Evolutionary conservation across 1,140 invertebrate genomes (phyloP).

Genomic region (Meloidogyne hapla): DNA sequence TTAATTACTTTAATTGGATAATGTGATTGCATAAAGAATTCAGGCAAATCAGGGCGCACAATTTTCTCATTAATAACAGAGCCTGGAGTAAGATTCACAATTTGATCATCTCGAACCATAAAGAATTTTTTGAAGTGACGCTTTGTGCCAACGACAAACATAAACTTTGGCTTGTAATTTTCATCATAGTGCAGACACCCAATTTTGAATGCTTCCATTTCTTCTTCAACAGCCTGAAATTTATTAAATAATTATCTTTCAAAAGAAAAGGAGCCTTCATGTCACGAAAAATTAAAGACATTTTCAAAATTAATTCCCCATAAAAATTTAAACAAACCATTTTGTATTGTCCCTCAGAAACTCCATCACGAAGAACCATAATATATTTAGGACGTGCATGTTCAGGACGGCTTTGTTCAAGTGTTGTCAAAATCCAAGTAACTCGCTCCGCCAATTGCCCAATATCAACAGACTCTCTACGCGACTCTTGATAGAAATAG

Average conservation of each 20-base stretch:
- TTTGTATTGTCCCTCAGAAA: conserved; percentile 41
- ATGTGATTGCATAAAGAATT: conserved; percentile 50
- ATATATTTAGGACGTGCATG: conserved; percentile 33
- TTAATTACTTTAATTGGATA: conserved; percentile 33
- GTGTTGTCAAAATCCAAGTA: conserved; percentile 20
- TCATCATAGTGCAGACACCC: conserved; percentile 35
- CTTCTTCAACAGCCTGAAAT: conserved; percentile 41
- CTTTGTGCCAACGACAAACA: conserved; percentile 43
- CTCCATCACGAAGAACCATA: conserved; percentile 42
- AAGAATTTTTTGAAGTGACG: conserved; percentile 51
- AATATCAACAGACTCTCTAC: conserved; percentile 39
- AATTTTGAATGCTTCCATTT: conserved; percentile 37
- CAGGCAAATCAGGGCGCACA: conserved; percentile 33
- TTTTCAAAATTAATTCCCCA: not conserved
- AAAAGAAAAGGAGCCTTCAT: not conserved
- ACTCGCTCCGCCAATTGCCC: conserved; percentile 24
- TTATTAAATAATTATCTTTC: not conserved
- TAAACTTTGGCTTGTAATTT: conserved; percentile 41
- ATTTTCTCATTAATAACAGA: conserved; percentile 43
- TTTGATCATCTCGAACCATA: conserved; percentile 19
- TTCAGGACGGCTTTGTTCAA: conserved; percentile 38
- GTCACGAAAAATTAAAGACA: conserved; percentile 6
- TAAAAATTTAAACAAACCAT: conserved; percentile 29
- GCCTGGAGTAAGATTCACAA: conserved; percentile 19
- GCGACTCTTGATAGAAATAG: conserved; percentile 41